Evolutionary conservation across 2,888 invertebrate genomes (phyloP), one percentile per base, ranked within the genome.

Genomic region (Cyclophora albipunctata): DNA sequence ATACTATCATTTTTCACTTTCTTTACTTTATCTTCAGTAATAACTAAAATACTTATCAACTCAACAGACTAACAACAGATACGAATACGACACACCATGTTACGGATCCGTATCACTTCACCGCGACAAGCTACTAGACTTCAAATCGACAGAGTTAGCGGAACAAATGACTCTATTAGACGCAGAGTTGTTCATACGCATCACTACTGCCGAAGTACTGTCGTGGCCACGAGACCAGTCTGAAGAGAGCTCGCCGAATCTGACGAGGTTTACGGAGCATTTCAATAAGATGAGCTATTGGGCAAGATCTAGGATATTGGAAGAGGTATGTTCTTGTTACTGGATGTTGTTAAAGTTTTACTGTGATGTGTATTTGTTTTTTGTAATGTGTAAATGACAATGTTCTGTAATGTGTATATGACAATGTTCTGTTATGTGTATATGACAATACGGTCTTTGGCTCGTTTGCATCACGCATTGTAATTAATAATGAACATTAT

Each of bases 211-310:
- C 0, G 99, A 99, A 88, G 96, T 99, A 57, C 88, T 99, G 60
- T 93, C 98, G 64, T 99, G 98, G 98, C 97, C 98, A 41, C 94
- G 97, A 71, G 98, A 99, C 78, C 99, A 99, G 83, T 96, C 96
- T 60, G 99, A 99, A 81, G 98, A 98, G 75, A 92, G 95, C 64
- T 98, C 98, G 73, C 98, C 98, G 3, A 99, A 99, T 84, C 91
- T 99, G 52, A 98, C 98, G 40, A 90, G 95, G 62, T 99, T 99
- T 78, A 99, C 99, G 0, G 98, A 98, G 78, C 99, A 99, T 84
- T 99, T 99, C 83, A 99, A 99, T 79, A 98, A 99, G 88, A 98
- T 98, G 97, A 98, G 98, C 52, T 98, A 96, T 74, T 98, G 98
- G 98, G 98, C 98, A 43, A 90, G 99, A 50, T 97, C 98, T 3